Base-by-base conservation (phyloP, 1,140 invertebrate genomes). In the Psix sp. region DNA sequence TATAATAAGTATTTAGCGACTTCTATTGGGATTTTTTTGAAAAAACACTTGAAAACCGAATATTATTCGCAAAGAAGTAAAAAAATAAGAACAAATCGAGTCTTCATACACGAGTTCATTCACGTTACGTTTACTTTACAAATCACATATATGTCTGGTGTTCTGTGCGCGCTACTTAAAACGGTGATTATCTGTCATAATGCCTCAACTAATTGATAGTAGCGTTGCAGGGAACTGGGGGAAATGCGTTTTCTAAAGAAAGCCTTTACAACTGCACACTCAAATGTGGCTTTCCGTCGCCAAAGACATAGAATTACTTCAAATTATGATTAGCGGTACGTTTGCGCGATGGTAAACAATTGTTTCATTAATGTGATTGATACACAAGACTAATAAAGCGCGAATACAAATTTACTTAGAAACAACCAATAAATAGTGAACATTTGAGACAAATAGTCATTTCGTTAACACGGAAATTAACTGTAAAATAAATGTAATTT, bases 181-280 rank as follows among this genome's bases (percentile, higher is more conserved):
- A 74, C 72, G 59, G 78, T 77, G 65, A 75, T 73, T 76, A 77
- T 63, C 66, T 52, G 67, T 74, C 57, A 73, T 81, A 81, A 80
- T 81, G 65, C 35, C 9, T 66, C 40, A 36, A 66, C 67, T 81
- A 81, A 81, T 80, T 81, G 78, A 81, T 78, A 75, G 75, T 52
- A 52, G 46, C 20, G 46, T 15, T 36, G 52, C 48, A 72, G 39
- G 36, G 46, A 59, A 74, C 48, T 38, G 42, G 63, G 54, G 51
- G 65, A 62, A 75, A 42, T 52, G 51, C 54, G 63, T 75, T 80
- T 80, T 81, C 77, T 80, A 80, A 79, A 81, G 78, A 80, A 81
- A 81, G 78, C 76, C 67, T 76, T 43, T 13, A 35, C 40, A 56
- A 63, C 45, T 63, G 43, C 16, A 52, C 40, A 56, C 51, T 59